A percentile compares a stretch with the other conserved stretches of the same genome.
Conservation (phyloP, 2,797 vertebrate genomes). For the Gephyroberyx darwinii region DNA sequence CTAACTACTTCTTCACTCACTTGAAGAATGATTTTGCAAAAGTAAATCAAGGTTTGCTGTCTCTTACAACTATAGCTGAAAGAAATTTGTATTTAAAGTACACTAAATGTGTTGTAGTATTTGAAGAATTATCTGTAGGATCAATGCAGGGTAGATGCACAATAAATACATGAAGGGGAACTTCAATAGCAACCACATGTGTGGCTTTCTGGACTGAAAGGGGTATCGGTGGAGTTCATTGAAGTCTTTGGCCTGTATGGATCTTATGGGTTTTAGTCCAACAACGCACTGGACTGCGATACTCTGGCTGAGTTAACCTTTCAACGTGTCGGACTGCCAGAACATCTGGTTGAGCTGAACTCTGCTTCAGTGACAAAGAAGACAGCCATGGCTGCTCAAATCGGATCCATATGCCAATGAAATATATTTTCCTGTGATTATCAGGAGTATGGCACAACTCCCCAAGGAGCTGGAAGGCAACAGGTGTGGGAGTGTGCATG, state of each 20-base stretch:
- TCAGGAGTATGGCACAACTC: not conserved
- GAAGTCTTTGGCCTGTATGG: not conserved
- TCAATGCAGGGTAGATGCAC: not conserved
- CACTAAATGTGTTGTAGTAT: too few relatives aligned
- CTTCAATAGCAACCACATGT: too few relatives aligned
- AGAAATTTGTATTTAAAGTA: too few relatives aligned
- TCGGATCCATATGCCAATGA: not conserved
- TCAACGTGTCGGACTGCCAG: not conserved
- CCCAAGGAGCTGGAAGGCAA: not conserved
- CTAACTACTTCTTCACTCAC: too few relatives aligned
- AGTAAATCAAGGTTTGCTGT: too few relatives aligned
- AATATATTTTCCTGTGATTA: not conserved
- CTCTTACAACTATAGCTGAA: too few relatives aligned
- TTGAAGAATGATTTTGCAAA: too few relatives aligned
- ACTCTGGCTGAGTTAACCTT: not conserved
- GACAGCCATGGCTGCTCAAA: not conserved
- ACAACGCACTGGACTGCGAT: not conserved
- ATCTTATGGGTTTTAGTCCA: constrained; percentile 3
- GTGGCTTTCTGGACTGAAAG: constrained; percentile 18
- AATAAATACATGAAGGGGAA: not conserved
- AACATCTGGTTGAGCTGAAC: not conserved
- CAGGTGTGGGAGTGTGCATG: not conserved
- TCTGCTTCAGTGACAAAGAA: not conserved
- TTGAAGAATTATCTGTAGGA: not conserved
- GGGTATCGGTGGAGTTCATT: constrained; percentile 19